phyloP scores from a whole-genome alignment of 2,888 invertebrate species.

The Meteorus colon region DNA sequence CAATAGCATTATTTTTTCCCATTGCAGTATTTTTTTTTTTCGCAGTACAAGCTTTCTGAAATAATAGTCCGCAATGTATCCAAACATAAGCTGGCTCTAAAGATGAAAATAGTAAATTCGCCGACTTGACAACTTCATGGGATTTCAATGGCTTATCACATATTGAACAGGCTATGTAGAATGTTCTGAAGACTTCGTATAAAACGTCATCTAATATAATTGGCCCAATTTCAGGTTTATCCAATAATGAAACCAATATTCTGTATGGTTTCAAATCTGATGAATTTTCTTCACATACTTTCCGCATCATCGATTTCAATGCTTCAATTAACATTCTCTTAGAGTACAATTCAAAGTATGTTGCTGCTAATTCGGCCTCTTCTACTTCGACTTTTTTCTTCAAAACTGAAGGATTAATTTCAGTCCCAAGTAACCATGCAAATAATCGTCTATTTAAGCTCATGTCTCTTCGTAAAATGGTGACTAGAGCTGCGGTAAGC shows the following conservation, averaged over 20 bases:
- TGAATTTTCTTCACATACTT: slow-evolving; percentile 76
- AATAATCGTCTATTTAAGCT: slow-evolving; percentile 89
- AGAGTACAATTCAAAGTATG: slow-evolving; percentile 82
- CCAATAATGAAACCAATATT: slow-evolving; percentile 87
- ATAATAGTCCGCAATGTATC: slow-evolving; percentile 83
- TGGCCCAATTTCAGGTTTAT: slow-evolving; percentile 90
- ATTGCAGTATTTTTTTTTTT: slow-evolving; percentile 54
- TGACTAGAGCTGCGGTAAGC: slow-evolving; percentile 83
- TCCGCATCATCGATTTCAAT: slow-evolving; percentile 77
- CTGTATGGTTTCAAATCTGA: slow-evolving; percentile 83
- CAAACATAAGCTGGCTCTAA: slow-evolving; percentile 91
- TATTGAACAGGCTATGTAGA: slow-evolving; percentile 68
- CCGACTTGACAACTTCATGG: slow-evolving; percentile 86
- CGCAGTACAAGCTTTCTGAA: slow-evolving; percentile 76
- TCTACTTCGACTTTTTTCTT: slow-evolving; percentile 65
- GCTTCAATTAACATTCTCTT: slow-evolving; percentile 81
- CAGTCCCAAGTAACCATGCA: slow-evolving; percentile 87
- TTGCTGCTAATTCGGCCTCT: slow-evolving; percentile 68
- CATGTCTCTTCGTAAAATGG: slow-evolving; percentile 89
- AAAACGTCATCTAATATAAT: slow-evolving; percentile 85
- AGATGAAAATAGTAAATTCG: slow-evolving; percentile 87
- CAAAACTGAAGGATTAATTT: slow-evolving; percentile 75
- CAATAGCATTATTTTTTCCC: slow-evolving; percentile 62
- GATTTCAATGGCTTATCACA: slow-evolving; percentile 70
- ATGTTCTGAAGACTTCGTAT: slow-evolving; percentile 82